These are phyloP conservation scores for Troides oblongomaculatus DNA, from an alignment of 2,888 invertebrate species.

Conservation along the genomic window DNA sequence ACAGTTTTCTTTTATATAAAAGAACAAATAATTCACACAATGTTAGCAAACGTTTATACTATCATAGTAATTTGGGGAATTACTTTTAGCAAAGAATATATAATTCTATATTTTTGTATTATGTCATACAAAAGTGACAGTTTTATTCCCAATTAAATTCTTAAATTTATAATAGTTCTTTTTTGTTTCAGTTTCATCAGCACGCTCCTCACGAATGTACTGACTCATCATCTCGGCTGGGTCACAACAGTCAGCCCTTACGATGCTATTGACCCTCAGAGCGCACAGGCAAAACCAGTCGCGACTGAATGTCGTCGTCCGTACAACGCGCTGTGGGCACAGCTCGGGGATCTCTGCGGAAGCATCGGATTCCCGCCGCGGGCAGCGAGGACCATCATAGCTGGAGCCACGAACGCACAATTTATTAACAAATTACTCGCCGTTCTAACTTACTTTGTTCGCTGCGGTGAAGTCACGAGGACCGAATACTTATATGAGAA, in stretches of 20 bases:
- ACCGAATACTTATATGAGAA: conserved; percentile 63
- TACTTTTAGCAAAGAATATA: too few relatives aligned
- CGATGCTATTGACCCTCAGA: conserved; percentile 55
- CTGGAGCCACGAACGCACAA: conserved; percentile 83
- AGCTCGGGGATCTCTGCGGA: conserved; percentile 92
- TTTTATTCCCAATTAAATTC: too few relatives aligned
- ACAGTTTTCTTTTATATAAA: too few relatives aligned
- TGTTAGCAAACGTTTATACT: too few relatives aligned
- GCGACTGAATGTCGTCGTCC: conserved; percentile 59
- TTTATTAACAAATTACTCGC: conserved; percentile 86
- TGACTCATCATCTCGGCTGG: conserved; percentile 96
- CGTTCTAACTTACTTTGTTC: conserved; percentile 92
- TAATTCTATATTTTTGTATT: neutral
- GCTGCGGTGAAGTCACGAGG: conserved; percentile 86
- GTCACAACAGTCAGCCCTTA: conserved; percentile 86
- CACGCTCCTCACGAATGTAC: conserved; percentile 91
- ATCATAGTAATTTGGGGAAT: too few relatives aligned
- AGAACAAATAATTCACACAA: too few relatives aligned
- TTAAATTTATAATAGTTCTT: neutral
- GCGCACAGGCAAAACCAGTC: conserved; percentile 48
- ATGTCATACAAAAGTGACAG: neutral
- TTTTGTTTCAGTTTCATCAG: conserved; percentile 90
- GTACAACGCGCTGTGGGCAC: conserved; percentile 95
- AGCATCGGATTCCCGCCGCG: conserved; percentile 89
- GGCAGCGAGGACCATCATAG: conserved; percentile 89